Conservation (phyloP, 2,797 vertebrate species). For the Apogon hyalosoma region DNA sequence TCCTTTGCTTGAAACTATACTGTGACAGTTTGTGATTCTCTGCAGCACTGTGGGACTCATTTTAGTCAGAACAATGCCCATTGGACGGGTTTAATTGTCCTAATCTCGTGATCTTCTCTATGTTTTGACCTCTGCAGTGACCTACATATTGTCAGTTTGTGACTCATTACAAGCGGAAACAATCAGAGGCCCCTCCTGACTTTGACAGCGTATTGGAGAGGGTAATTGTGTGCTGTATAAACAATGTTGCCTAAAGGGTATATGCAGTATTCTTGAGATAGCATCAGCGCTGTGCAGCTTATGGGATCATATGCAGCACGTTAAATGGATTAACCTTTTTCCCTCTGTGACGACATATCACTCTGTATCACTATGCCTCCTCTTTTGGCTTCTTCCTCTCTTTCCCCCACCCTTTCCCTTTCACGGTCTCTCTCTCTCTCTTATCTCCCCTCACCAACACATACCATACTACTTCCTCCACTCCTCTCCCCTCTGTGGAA, state of each 20-base stretch:
- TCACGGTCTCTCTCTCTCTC: constrained; percentile 17
- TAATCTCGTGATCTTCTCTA: constrained; percentile 32
- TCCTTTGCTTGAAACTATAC: constrained; percentile 23
- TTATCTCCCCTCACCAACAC: constrained; percentile 30
- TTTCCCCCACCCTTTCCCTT: background rate
- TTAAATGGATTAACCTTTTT: constrained; percentile 77
- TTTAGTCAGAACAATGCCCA: constrained; percentile 32
- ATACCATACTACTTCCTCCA: background rate
- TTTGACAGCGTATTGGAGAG: constrained; percentile 37
- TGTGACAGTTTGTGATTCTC: constrained; percentile 11
- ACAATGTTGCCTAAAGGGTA: constrained; percentile 47
- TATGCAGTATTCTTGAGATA: constrained; percentile 30
- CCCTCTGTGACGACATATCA: constrained; percentile 49
- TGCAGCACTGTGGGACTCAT: constrained; percentile 7
- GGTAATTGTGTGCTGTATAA: constrained; percentile 44
- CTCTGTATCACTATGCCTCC: constrained; percentile 35
- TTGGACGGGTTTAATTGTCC: constrained; percentile 8
- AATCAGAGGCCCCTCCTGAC: constrained; percentile 5
- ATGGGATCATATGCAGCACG: constrained; percentile 56
- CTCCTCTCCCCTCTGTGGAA: constrained; percentile 7
- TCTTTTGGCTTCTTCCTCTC: constrained; percentile 22
- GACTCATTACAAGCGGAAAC: constrained; percentile 43
- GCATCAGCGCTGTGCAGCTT: constrained; percentile 40
- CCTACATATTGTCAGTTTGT: constrained; percentile 40
- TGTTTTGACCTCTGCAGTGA: constrained; percentile 38